A percentile compares a stretch with the other conserved stretches of the same genome.
phyloP scores from a whole-genome alignment of 2,113 vertebrate genomes.

The Dissostichus mawsoni region DNA sequence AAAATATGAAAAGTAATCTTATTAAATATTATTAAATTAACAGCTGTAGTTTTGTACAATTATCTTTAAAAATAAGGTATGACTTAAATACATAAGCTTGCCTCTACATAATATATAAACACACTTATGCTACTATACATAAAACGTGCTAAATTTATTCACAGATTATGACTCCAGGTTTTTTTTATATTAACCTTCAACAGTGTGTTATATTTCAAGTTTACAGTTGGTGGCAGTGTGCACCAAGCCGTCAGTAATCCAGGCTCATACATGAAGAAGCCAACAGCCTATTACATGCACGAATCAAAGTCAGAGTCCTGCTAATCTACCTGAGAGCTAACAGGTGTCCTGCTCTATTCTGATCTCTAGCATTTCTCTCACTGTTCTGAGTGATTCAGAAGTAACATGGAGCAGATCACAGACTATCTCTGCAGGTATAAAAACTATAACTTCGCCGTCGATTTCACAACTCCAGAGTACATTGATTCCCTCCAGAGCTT shows the following conservation, averaged over 20 bases:
- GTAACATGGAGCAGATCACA: slow-evolving; percentile 56
- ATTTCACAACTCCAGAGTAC: slow-evolving; percentile 55
- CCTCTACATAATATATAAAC: no score
- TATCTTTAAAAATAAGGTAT: no score
- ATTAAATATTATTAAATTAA: no score
- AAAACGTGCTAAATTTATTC: no score
- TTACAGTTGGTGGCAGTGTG: not conserved
- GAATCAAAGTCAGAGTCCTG: not conserved
- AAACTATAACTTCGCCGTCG: slow-evolving; percentile 59
- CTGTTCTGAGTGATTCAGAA: not conserved
- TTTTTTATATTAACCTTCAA: not conserved
- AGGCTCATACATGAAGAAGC: not conserved
- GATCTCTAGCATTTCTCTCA: not conserved
- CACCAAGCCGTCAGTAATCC: not conserved
- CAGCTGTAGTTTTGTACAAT: no score
- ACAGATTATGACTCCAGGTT: no score
- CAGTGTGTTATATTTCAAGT: not conserved
- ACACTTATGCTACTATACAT: no score
- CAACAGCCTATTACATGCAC: not conserved
- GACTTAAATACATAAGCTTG: no score
- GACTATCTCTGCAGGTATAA: slow-evolving; percentile 69
- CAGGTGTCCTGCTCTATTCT: not conserved
- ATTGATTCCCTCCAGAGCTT: slow-evolving; percentile 79
- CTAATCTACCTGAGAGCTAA: not conserved
- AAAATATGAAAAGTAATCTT: no score